Evolutionary conservation across 1,140 invertebrate species (phyloP), one percentile per base, ranked within the genome.

Genomic region (Arctopsyche grandis): DNA sequence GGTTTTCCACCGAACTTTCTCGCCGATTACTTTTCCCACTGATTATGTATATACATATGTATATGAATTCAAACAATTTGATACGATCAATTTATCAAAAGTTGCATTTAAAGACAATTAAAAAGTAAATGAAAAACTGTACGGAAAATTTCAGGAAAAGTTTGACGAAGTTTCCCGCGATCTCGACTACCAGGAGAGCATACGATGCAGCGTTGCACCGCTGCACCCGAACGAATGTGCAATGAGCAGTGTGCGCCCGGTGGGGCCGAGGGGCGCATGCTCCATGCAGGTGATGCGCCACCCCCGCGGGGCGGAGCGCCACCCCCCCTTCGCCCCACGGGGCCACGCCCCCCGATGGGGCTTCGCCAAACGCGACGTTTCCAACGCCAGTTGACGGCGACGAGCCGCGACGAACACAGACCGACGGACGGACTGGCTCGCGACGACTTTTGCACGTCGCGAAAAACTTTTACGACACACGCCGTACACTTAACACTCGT

Each of bases 301-400:
- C 52, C 63, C 22, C 22, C 9, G 24, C 12, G n/a, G 66, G 69
- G 69, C 69, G 69, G 69, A 22, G 69, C 43, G 7, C n/a, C 24
- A 75, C 56, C 70, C 75, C 19, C 75, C 29, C 7, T 38, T 38
- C 29, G 60, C 69, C 63, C 71, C 19, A 21, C 9, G 43, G 38
- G 75, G 69, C 76, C 73, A 78, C 73, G 75, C 74, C 81, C 77
- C 58, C 76, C 60, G 38, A n/a, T 29, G 21, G n/a, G 70, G 63
- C 44, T 46, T 14, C 16, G 60, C n/a, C 24, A 10, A 38, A 9
- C 38, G 69, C 69, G 38, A 19, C 29, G 29, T 29, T 16, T n/a
- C 14, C 63, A 79, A 81, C 78, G 75, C 78, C 78, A 80, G 81
- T 80, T 74, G 81, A 58, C 77, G 79, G 81, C 79, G 63, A 52